phyloP scores from a whole-genome alignment of 1,140 invertebrate species.

The Odontomachus brunneus region DNA sequence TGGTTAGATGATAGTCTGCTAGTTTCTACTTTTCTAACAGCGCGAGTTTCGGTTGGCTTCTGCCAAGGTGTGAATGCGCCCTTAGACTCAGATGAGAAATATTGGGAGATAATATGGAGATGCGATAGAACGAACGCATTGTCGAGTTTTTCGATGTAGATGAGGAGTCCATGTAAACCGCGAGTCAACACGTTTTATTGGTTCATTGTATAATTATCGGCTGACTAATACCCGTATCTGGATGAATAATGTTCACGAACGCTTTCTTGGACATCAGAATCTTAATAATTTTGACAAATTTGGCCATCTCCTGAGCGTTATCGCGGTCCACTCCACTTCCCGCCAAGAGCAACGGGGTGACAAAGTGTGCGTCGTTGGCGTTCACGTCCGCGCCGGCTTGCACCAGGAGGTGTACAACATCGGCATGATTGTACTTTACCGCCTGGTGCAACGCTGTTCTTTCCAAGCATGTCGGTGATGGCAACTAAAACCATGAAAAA shows the following conservation, averaged over 20 bases:
- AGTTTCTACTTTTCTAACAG: too few relatives aligned
- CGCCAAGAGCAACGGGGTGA: slow-evolving; percentile 55
- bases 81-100: slow-evolving; percentile 1
- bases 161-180: not conserved
- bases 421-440: slow-evolving; percentile 70
- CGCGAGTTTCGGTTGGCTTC: too few relatives aligned
- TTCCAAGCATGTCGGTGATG: slow-evolving; percentile 71
- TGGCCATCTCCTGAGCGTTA: slow-evolving; percentile 52
- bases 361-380: slow-evolving; percentile 22
- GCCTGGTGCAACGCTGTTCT: slow-evolving; percentile 77
- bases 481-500: slow-evolving; percentile 48
- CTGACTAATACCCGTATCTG: slow-evolving; percentile 50
- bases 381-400: slow-evolving; percentile 48
- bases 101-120: too few relatives aligned
- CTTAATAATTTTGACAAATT: slow-evolving; percentile 56
- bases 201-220: not conserved
- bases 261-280: slow-evolving; percentile 37
- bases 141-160: not conserved
- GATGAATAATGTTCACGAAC: slow-evolving; percentile 17
- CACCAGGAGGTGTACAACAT: slow-evolving; percentile 69
- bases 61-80: too few relatives aligned
- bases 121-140: not conserved
- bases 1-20: too few relatives aligned
- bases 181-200: not conserved
- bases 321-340: slow-evolving; percentile 38